Percentiles rank a stretch among this genome's conserved stretches.
Evolutionary conservation across 2,888 invertebrate species (phyloP).

Genomic region (Dione vanillae): DNA sequence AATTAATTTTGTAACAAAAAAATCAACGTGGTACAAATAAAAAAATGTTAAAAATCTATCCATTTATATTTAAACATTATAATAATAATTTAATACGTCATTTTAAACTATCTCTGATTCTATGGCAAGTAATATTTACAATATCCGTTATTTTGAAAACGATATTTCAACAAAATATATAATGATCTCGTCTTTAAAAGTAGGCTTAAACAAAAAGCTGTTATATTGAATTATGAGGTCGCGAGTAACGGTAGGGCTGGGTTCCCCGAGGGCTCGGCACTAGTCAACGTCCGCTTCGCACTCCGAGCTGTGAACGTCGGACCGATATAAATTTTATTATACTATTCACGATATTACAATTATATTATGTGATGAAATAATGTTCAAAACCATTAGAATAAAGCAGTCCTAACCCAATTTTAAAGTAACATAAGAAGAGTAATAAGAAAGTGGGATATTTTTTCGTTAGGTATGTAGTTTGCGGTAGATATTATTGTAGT

Average conservation of each 20-base stretch:
- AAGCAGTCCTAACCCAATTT: background rate
- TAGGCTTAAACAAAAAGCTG: conserved; percentile 17
- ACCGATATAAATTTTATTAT: conserved; percentile 41
- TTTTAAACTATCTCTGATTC: no score
- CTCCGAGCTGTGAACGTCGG: conserved; percentile 37
- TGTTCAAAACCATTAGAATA: background rate
- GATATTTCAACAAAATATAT: background rate
- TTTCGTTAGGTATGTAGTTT: no score
- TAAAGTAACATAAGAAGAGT: background rate
- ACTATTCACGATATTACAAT: conserved; percentile 30
- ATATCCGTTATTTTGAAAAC: no score
- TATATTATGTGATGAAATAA: conserved; percentile 1
- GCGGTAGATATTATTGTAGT: no score
- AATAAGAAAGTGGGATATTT: background rate
- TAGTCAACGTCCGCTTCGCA: conserved; percentile 43
- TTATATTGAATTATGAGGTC: conserved; percentile 37
- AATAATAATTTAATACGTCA: no score
- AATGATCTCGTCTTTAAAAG: background rate
- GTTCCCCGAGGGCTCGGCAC: conserved; percentile 44
- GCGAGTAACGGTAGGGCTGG: conserved; percentile 42
- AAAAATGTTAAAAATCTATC: no score
- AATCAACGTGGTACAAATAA: no score
- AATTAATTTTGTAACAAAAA: no score
- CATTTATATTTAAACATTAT: no score
- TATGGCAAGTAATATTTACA: no score